Evolutionary conservation across 2,888 invertebrate genomes (phyloP).

Genomic region (Asteroscopus sphinx): DNA sequence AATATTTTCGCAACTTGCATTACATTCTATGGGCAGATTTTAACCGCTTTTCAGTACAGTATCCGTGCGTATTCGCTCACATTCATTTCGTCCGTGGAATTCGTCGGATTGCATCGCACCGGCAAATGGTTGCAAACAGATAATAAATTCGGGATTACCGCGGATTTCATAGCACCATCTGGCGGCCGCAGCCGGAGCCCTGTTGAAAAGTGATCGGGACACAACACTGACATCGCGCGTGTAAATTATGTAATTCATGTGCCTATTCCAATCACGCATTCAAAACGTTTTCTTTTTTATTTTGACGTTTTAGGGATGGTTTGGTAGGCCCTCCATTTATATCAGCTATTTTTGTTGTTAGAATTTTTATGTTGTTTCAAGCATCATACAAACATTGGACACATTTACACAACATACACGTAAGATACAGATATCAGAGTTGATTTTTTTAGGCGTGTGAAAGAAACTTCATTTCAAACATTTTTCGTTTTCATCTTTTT

Average conservation of each 20-base stretch:
- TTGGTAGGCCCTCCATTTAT: constrained; percentile 21
- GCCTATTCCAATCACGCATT: constrained; percentile 49
- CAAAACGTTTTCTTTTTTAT: constrained; percentile 37
- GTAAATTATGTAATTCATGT: constrained; percentile 66
- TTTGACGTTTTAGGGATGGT: constrained; percentile 37
- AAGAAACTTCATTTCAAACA: no score
- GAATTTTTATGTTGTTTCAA: no score
- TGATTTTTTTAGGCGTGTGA: no score
- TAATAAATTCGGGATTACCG: constrained; percentile 84
- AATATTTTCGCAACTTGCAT: constrained; percentile 47
- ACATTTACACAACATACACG: no score
- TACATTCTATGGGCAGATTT: constrained; percentile 50
- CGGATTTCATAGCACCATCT: constrained; percentile 79
- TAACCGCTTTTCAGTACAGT: constrained; percentile 60
- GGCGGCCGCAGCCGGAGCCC: constrained; percentile 65
- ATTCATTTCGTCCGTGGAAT: constrained; percentile 70
- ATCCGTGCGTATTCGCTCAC: constrained; percentile 69
- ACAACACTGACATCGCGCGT: constrained; percentile 62
- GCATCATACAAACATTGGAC: no score
- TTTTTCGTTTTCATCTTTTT: no score
- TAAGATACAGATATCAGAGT: no score
- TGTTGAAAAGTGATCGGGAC: constrained; percentile 77
- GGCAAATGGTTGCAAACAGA: constrained; percentile 80
- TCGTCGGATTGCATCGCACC: constrained; percentile 72
- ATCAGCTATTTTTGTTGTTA: background rate